A percentile compares a stretch with the other conserved stretches of the same genome.
Evolutionary conservation across 1,140 invertebrate species (phyloP).

Genomic region (Hypothenemus hampei): DNA sequence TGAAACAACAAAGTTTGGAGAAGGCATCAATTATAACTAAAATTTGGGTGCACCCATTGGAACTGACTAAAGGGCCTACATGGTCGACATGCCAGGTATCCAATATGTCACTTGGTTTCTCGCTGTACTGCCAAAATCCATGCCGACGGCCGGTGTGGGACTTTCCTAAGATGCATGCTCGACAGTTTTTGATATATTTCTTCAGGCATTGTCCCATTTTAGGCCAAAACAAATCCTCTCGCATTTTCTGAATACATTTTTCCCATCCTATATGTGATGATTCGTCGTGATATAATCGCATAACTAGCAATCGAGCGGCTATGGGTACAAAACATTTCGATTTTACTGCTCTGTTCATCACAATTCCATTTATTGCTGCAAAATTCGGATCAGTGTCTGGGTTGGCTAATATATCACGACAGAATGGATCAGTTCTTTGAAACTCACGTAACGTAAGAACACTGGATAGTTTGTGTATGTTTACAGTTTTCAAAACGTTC

Average conservation of each 20-base stretch:
- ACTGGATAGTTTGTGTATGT: background rate
- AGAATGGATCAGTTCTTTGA: constrained; percentile 3
- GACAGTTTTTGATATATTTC: constrained; percentile 17
- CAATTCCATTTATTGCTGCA: background rate
- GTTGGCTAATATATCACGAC: too few relatives aligned
- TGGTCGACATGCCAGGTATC: constrained; percentile 23
- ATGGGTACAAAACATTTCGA: constrained; percentile 24
- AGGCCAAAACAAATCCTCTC: constrained; percentile 7
- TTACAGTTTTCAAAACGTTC: too few relatives aligned
- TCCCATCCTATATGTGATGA: constrained; percentile 10
- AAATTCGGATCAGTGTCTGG: too few relatives aligned
- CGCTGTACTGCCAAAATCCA: constrained; percentile 1
- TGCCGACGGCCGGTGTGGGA: constrained; percentile 1
- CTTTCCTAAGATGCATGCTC: constrained; percentile 5
- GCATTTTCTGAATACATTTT: background rate
- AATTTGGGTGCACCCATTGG: constrained; percentile 18
- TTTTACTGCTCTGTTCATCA: background rate
- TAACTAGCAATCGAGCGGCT: constrained; percentile 2
- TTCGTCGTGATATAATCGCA: constrained; percentile 14
- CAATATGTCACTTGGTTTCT: constrained; percentile 6
- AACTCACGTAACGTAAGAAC: too few relatives aligned
- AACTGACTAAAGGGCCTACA: constrained; percentile 18
- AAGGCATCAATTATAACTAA: constrained; percentile 12
- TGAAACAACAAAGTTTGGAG: background rate
- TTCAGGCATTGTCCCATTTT: constrained; percentile 8